Conservation (phyloP, 2,888 invertebrate species). For the Eupithecia exiguata region DNA sequence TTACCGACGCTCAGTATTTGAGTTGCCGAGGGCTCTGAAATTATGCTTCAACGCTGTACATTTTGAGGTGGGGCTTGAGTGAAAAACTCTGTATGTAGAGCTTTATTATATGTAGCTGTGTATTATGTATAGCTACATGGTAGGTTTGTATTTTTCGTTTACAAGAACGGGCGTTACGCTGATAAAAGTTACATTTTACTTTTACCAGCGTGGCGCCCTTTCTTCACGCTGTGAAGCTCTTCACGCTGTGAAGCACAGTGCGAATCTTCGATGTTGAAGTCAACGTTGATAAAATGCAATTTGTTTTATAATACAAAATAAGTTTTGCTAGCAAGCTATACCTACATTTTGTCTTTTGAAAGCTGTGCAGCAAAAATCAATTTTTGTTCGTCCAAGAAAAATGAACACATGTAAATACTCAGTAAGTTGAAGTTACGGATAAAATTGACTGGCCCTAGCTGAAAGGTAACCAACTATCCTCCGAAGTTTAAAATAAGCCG, state of each 20-base stretch:
- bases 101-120: background rate
- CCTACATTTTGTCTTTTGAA: too few species aligned
- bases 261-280: background rate
- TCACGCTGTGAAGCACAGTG: background rate
- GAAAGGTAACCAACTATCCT: too few species aligned
- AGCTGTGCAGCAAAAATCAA: too few species aligned
- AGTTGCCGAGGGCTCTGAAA: conserved; percentile 26
- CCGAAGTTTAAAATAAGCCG: too few species aligned
- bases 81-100: conserved; percentile 5
- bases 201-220: too few species aligned
- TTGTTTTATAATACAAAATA: background rate
- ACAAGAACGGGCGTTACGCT: background rate
- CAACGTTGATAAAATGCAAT: background rate
- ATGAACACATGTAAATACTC: background rate
- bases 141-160: background rate
- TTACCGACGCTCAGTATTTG: conserved; percentile 39
- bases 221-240: too few species aligned
- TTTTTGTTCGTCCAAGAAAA: background rate
- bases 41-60: conserved; percentile 28
- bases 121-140: background rate
- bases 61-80: conserved; percentile 24
- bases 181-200: background rate
- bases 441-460: too few species aligned
- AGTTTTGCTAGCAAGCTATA: background rate
- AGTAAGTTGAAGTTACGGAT: too few species aligned